Evolutionary conservation across 2,113 vertebrate species (phyloP).

Genomic region (Nerophis ophidion): DNA sequence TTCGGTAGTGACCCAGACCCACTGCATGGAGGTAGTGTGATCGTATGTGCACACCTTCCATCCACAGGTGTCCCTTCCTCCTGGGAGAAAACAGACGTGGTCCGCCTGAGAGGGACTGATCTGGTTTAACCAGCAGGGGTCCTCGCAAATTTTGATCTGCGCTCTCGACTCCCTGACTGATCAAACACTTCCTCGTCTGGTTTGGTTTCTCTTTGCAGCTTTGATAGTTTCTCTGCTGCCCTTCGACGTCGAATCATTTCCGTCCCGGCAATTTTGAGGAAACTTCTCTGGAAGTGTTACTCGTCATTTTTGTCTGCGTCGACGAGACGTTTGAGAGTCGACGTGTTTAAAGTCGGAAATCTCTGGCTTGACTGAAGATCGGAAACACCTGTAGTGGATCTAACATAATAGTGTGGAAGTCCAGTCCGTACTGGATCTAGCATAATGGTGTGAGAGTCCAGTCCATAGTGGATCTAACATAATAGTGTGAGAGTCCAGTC

Average conservation of each 20-base stretch:
- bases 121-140: conserved; percentile 24
- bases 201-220: background rate
- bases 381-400: no score
- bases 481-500: no score
- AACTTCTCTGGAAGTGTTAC: background rate
- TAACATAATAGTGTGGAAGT: no score
- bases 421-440: no score
- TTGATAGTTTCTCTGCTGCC: background rate
- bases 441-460: no score
- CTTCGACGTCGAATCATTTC: background rate
- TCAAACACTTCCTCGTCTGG: background rate
- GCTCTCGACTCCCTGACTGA: background rate
- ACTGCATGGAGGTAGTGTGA: background rate
- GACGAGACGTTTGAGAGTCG: background rate
- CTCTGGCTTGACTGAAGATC: no score
- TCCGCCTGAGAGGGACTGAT: conserved; percentile 13
- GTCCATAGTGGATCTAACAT: no score
- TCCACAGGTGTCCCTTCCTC: conserved; percentile 26
- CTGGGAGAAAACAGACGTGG: conserved; percentile 5
- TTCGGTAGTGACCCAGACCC: no score
- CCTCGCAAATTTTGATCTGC: background rate
- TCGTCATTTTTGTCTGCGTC: background rate
- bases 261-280: background rate
- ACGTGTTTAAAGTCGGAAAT: background rate
- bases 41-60: background rate